These are phyloP conservation scores for Dromiciops gliroides DNA, from an alignment of 2,113 vertebrate genomes.

Conservation along the genomic window DNA sequence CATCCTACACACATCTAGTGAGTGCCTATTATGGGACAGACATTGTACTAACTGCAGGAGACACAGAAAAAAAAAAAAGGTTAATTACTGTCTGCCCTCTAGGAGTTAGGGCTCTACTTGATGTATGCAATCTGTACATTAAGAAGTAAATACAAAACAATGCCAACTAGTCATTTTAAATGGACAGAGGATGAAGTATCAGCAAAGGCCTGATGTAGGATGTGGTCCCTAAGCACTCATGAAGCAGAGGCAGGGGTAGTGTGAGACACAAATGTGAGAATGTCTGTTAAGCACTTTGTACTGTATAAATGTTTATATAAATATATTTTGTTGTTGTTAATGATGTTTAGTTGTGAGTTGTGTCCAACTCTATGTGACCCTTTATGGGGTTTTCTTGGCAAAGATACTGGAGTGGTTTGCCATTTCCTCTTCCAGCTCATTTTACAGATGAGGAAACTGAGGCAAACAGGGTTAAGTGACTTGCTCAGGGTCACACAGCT, in stretches of 20 bases:
- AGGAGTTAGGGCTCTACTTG: not conserved
- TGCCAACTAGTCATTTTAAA: not conserved
- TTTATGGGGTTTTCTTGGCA: not conserved
- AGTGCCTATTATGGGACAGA: not conserved
- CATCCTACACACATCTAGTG: not conserved
- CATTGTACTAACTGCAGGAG: not conserved
- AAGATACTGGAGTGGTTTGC: not conserved
- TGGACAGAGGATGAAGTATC: not conserved
- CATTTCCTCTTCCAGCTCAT: not conserved
- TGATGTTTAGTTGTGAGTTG: not conserved
- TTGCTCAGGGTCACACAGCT: not conserved
- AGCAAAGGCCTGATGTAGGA: not conserved
- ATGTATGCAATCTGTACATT: not conserved
- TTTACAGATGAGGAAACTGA: not conserved
- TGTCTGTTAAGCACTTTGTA: not conserved
- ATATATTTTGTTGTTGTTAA: not conserved
- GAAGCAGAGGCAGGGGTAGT: not conserved
- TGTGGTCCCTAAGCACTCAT: not conserved
- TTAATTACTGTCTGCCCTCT: not conserved
- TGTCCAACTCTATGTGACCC: not conserved
- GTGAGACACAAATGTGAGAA: not conserved
- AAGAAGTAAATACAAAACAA: not conserved
- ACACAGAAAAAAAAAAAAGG: not conserved
- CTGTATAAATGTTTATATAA: not conserved
- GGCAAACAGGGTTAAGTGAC: not conserved